Percentiles rank a stretch among this genome's conserved stretches.
phyloP scores from a whole-genome alignment of 1,140 invertebrate genomes.

The Drosophila equinoxialis region DNA sequence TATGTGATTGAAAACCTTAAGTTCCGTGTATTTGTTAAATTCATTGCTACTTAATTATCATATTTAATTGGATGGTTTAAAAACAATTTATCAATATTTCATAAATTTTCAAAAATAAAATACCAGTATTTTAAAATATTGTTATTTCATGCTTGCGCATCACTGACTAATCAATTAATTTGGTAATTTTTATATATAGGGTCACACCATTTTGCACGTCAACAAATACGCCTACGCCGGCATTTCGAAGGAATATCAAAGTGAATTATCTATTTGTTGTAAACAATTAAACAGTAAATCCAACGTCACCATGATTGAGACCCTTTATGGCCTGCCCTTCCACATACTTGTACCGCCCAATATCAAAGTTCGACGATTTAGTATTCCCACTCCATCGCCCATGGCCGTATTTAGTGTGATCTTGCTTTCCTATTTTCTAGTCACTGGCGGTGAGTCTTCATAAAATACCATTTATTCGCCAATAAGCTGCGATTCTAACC shows the following conservation, averaged over 20 bases:
- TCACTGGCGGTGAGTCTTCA: slow-evolving; percentile 94
- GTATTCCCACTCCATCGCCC: slow-evolving; percentile 91
- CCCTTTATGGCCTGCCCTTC: slow-evolving; percentile 91
- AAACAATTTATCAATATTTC: too few species aligned
- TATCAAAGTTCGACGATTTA: slow-evolving; percentile 93
- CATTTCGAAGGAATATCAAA: slow-evolving; percentile 7
- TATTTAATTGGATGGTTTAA: too few species aligned
- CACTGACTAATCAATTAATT: neutral
- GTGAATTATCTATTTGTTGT: neutral
- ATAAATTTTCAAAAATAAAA: too few species aligned
- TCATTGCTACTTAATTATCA: too few species aligned
- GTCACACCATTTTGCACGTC: slow-evolving; percentile 20
- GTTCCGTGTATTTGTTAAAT: too few species aligned
- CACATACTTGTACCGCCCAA: slow-evolving; percentile 94
- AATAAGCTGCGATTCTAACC: neutral
- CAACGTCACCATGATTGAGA: slow-evolving; percentile 87
- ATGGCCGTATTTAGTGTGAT: slow-evolving; percentile 97
- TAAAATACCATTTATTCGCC: neutral
- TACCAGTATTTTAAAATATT: too few species aligned
- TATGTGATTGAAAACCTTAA: too few species aligned
- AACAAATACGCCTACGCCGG: slow-evolving; percentile 62
- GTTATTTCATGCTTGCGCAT: slow-evolving; percentile 2
- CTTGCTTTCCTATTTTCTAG: slow-evolving; percentile 97
- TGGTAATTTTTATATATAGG: neutral
- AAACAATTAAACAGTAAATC: neutral